A percentile compares a stretch with the other conserved stretches of the same genome.
These are phyloP conservation scores for Agriotes lineatus DNA, from an alignment of 2,888 invertebrate genomes.

Conservation along the genomic window DNA sequence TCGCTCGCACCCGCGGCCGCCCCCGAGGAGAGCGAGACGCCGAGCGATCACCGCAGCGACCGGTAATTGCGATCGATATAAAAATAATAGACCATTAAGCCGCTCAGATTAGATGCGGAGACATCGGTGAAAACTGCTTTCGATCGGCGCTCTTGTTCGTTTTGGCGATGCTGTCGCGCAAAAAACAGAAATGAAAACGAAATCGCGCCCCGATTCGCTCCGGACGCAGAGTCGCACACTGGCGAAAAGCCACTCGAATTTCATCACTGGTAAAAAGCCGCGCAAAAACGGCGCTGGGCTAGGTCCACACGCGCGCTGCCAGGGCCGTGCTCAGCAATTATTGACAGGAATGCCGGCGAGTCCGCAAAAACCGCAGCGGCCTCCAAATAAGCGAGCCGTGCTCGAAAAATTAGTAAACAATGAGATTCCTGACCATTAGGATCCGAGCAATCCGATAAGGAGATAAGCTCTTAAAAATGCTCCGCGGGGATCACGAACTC, in stretches of 20 bases:
- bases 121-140: constrained; percentile 47
- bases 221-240: background rate
- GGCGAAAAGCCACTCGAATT: background rate
- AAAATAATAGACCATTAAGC: constrained; percentile 35
- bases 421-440: constrained; percentile 28
- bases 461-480: background rate
- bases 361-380: no score
- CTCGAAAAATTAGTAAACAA: constrained; percentile 13
- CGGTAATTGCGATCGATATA: constrained; percentile 31
- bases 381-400: constrained; percentile 6
- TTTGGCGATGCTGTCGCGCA: constrained; percentile 8
- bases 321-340: background rate
- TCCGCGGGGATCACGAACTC: no score
- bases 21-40: constrained; percentile 10
- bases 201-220: constrained; percentile 2
- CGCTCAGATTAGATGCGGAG: constrained; percentile 35
- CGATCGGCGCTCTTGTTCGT: constrained; percentile 28
- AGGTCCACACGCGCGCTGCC: no score
- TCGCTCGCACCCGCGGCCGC: background rate
- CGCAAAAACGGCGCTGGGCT: no score
- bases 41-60: constrained; percentile 27
- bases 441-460: constrained; percentile 20
- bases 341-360: no score
- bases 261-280: background rate
- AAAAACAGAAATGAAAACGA: constrained; percentile 14